Percentiles rank a stretch among this genome's conserved stretches.
Evolutionary conservation across 2,888 invertebrate genomes (phyloP).

Genomic region (Corythucha ciliata): DNA sequence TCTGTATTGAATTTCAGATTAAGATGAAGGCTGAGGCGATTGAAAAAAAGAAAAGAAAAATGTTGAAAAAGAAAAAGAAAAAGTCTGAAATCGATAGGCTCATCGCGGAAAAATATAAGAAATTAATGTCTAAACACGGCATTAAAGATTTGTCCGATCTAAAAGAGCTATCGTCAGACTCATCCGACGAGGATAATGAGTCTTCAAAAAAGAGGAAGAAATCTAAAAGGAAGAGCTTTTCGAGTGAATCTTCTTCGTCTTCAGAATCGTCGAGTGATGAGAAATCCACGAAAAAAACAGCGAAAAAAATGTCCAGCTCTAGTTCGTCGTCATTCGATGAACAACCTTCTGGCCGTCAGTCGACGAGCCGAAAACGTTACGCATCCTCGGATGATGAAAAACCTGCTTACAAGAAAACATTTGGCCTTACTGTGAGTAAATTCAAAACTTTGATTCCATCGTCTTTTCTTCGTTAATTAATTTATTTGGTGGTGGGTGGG

Average conservation of each 20-base stretch:
- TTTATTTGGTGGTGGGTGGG: neutral
- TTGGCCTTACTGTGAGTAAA: conserved; percentile 40
- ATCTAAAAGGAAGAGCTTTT: conserved; percentile 2
- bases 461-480: neutral
- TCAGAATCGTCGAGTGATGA: too few relatives aligned
- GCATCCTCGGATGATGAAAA: conserved; percentile 25
- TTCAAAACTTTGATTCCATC: neutral
- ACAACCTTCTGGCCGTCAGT: neutral
- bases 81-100: conserved; percentile 42
- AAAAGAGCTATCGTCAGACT: neutral
- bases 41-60: conserved; percentile 39
- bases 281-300: too few relatives aligned
- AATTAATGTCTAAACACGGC: conserved; percentile 42
- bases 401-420: conserved; percentile 36
- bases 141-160: conserved; percentile 33
- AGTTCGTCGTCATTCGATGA: conserved; percentile 6
- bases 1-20: conserved; percentile 27
- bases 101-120: conserved; percentile 41
- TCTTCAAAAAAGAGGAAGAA: neutral
- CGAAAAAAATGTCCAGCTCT: neutral
- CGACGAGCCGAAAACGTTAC: neutral
- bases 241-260: neutral
- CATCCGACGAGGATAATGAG: neutral
- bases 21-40: conserved; percentile 18
- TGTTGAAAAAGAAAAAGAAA: conserved; percentile 47